Base-by-base conservation (phyloP, 2,797 vertebrate species). In the Stomatorhinus walkeri region DNA sequence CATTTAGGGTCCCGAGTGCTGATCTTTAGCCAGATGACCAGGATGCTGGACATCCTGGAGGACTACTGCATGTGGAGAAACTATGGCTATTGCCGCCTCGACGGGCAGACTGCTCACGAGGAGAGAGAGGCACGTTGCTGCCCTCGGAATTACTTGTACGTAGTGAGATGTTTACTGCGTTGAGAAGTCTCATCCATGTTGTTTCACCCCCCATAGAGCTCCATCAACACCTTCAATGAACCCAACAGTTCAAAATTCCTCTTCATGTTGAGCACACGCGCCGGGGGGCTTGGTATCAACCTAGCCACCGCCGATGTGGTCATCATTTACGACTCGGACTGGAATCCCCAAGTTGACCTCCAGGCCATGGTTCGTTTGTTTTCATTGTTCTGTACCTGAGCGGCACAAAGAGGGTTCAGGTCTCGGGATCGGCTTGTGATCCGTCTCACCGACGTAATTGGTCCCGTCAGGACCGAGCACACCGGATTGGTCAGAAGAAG, bases 31-130 rank as follows among this genome's bases (percentile, higher is more conserved):
- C 98, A 99, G 93, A 99, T 99, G 98, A 99, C 98, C 90, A 97
- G 98, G 93, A 93, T 99, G 90, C 93, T 99, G 90, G 98, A 99
- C 94, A 99, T 99, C 94, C 95, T 99, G 95, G 98, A 99, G 95
- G 98, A 99, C 93, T 99, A 99, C 89, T 99, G 98, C 91, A 99
- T 99, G 98, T 99, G 98, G 98, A 96, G 97, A 91, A 98, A 98
- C 92, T 98, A 98, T 0, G 96, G 96, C 52, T 99, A 99, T 87
- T 99, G 98, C 87, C 96, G 98, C 28, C 93, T 99, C 93, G 98
- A 99, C 91, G 98, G 98, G 9, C 98, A 99, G 91, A 99, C 98
- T 0, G 97, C 98, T 12, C 98, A 99, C 0, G 98, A 99, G 3
- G 98, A 99, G 90, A 96, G 98, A 98, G 98, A 99, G 96, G 98